Base-by-base conservation (phyloP, 2,888 invertebrate species). In the Patella ulyssiponensis region DNA sequence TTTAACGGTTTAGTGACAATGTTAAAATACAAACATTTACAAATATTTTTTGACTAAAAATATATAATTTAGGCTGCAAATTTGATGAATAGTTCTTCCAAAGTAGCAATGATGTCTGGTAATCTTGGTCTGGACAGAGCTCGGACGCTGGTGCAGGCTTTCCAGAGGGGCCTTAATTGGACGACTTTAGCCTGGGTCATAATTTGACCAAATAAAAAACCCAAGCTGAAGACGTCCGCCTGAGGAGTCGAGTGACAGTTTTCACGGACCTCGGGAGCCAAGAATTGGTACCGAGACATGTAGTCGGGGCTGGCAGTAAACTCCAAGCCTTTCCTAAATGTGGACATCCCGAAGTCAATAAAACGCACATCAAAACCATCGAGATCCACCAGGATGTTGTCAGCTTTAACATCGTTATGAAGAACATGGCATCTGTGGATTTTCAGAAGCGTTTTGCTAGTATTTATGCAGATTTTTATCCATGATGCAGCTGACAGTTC, bases 341-440 rank as follows among this genome's bases (percentile, higher is more conserved):
- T 80, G 71, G 81, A 79, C 80, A 81, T 80, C 77, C 81, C 81
- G 33, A 81, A 72, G 33, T 81, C 81, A 12, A 81, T 81, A 73
- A 80, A 81, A 27, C 80, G 77, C 27, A 81, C 80, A 14, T 64
- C 23, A 1, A 64, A 20, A 64, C 12, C 23, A 64, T 64, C 14
- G 11, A 64, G 23, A 23, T 64, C 14, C 11, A 64, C 64, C 23
- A 64, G 23, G 23, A 64, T 64, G 23, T 64, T 64, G 23, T 64
- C 64, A 23, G 80, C 80, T 71, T 82, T 82, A 44, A 82, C 76
- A 71, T 82, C 81, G 27, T 82, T 82, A 70, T 80, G 75, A 0
- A 82, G 78, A 20, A 82, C 77, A 71, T 79, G 77, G n/a, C 74
- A 75, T n/a, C 77, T 73, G 69, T 82, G 81, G n/a, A 80, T 82